phyloP scores from a whole-genome alignment of 2,797 vertebrate species.

The Megalops cyprinoides region DNA sequence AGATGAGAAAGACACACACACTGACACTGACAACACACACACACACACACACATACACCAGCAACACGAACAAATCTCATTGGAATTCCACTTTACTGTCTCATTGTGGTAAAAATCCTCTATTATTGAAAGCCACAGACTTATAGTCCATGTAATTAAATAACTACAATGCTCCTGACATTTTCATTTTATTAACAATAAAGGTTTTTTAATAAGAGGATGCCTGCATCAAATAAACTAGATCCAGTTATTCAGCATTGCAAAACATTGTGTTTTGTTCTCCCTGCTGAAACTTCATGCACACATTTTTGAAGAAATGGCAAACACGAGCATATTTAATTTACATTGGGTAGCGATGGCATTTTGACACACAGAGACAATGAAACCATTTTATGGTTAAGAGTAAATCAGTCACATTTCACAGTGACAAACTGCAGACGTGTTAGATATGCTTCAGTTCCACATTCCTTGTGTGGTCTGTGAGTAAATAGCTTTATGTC shows the following conservation, averaged over 20 bases:
- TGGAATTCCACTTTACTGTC: not conserved
- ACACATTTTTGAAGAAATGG: no score
- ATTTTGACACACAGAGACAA: not conserved
- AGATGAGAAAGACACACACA: no score
- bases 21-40: no score
- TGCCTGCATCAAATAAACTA: not conserved
- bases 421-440: not conserved
- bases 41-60: not conserved
- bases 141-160: not conserved
- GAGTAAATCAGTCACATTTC: not conserved
- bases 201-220: not conserved
- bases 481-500: not conserved
- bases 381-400: not conserved
- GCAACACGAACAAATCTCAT: constrained; percentile 11
- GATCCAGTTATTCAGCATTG: no score
- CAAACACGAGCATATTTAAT: not conserved
- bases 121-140: not conserved
- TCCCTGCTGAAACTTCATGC: no score
- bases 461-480: not conserved
- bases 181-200: not conserved
- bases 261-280: no score
- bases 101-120: not conserved
- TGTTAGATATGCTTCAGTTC: not conserved
- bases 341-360: no score
- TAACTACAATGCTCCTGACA: not conserved